Percentiles rank a stretch among this genome's conserved stretches.
phyloP scores from a whole-genome alignment of 2,113 vertebrate species.

The Scalopus aquaticus region DNA sequence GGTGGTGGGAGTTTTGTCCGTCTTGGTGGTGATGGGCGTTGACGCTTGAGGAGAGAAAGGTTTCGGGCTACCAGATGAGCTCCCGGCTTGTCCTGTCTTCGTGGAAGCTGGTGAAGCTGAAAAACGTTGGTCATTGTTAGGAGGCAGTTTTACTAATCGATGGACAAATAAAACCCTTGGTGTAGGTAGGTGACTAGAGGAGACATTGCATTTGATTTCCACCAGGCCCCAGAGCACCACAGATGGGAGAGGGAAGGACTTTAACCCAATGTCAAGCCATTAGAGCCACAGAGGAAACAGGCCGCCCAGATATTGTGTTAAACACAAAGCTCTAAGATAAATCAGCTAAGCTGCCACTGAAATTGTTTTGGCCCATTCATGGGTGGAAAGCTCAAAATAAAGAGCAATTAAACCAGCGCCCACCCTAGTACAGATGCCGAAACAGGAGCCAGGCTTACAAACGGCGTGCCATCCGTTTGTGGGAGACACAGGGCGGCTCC shows the following conservation, averaged over 20 bases:
- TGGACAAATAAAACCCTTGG: accelerated
- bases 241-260: accelerated
- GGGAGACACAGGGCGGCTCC: accelerated
- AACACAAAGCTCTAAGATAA: slow-evolving; percentile 61
- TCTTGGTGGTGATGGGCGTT: slow-evolving; percentile 88
- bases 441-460: background rate
- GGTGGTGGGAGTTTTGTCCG: slow-evolving; percentile 90
- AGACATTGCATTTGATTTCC: background rate
- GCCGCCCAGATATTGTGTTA: background rate
- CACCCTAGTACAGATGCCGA: background rate
- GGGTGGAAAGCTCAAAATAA: slow-evolving; percentile 67
- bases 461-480: background rate
- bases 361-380: slow-evolving; percentile 32
- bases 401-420: background rate
- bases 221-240: background rate
- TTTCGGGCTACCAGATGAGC: slow-evolving; percentile 93
- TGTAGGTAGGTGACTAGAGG: background rate
- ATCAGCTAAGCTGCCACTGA: slow-evolving; percentile 54
- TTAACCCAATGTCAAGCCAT: background rate
- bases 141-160: background rate
- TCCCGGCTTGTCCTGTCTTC: slow-evolving; percentile 91
- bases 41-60: slow-evolving; percentile 92
- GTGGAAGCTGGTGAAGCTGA: slow-evolving; percentile 93
- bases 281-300: background rate
- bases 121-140: slow-evolving; percentile 75